Conservation (phyloP, 2,888 invertebrate genomes). For the Aspidiotus destructor region DNA sequence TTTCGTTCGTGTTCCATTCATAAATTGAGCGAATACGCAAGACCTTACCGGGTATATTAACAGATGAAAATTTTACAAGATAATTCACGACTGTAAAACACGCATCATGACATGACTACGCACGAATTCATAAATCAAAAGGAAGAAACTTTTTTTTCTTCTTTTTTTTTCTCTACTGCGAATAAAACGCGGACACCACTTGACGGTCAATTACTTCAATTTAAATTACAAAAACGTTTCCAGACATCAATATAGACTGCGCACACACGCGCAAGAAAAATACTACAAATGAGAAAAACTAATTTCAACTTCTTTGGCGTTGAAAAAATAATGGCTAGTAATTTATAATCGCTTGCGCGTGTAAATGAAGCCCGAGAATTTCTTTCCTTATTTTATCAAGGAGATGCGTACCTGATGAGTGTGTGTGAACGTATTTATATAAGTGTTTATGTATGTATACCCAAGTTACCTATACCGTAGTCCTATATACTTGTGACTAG, state of each 20-base stretch:
- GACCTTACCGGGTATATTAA: too few species aligned
- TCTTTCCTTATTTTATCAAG: not conserved
- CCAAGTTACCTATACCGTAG: too few species aligned
- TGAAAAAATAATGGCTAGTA: slow-evolving; percentile 4
- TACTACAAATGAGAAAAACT: not conserved
- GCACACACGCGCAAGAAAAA: not conserved
- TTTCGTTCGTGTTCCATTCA: too few species aligned
- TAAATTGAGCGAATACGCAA: too few species aligned
- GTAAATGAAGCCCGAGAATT: not conserved
- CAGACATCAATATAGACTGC: not conserved
- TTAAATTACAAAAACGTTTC: not conserved
- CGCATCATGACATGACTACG: too few species aligned
- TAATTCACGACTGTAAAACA: too few species aligned
- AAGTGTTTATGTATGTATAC: not conserved
- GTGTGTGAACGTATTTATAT: slow-evolving; percentile 1
- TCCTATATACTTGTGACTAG: not conserved
- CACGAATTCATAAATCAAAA: not conserved
- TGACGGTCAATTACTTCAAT: slow-evolving; percentile 2
- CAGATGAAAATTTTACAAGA: too few species aligned
- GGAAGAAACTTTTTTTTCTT: not conserved
- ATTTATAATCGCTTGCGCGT: not conserved
- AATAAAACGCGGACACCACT: not conserved
- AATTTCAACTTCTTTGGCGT: not conserved
- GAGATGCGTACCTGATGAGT: not conserved
- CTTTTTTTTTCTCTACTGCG: not conserved